Evolutionary conservation across 2,113 vertebrate species (phyloP).

Genomic region (Trinectes maculatus): DNA sequence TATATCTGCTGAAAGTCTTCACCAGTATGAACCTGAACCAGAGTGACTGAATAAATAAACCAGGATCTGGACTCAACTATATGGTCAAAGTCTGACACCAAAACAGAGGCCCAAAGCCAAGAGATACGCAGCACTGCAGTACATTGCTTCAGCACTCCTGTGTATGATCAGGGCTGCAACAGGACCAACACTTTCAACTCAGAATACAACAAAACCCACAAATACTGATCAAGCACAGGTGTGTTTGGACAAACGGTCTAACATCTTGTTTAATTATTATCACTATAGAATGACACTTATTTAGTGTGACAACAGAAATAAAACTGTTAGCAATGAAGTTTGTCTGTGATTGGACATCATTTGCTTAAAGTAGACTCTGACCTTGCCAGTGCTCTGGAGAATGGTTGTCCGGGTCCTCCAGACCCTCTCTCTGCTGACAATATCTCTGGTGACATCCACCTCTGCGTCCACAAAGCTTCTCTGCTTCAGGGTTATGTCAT

Average conservation of each 20-base stretch:
- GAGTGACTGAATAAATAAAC: too few relatives aligned
- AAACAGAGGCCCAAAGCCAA: too few relatives aligned
- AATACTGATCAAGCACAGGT: neutral
- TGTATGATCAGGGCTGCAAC: too few relatives aligned
- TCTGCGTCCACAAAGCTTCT: constrained; percentile 98
- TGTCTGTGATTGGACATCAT: neutral
- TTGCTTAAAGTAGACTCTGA: constrained; percentile 58
- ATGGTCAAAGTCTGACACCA: too few relatives aligned
- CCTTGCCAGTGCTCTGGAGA: constrained; percentile 98
- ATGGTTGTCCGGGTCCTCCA: constrained; percentile 98
- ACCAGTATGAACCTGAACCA: too few relatives aligned
- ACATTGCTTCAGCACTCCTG: too few relatives aligned
- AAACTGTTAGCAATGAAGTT: neutral
- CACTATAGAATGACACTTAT: too few relatives aligned
- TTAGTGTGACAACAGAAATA: neutral
- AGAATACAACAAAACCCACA: neutral
- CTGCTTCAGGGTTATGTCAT: constrained; percentile 96
- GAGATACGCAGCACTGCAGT: too few relatives aligned
- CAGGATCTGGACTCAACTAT: too few relatives aligned
- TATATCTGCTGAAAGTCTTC: too few relatives aligned
- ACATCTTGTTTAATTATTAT: too few relatives aligned
- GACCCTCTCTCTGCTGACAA: constrained; percentile 96
- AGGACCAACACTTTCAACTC: neutral
- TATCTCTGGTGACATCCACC: constrained; percentile 97
- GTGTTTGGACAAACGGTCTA: too few relatives aligned